Base-by-base conservation (phyloP, 2,888 invertebrate species). In the Cosmorhoe ocellata region DNA sequence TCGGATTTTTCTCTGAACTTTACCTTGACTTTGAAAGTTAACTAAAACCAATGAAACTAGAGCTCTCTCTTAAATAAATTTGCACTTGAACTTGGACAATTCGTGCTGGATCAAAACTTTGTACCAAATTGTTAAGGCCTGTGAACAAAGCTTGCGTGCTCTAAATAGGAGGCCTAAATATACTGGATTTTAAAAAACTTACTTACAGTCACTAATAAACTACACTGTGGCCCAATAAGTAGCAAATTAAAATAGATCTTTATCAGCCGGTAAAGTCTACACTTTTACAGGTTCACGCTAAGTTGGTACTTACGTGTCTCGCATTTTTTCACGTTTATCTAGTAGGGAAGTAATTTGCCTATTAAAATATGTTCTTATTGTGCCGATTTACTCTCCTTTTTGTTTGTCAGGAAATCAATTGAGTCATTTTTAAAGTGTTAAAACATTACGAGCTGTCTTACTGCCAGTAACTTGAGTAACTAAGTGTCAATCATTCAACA, bases 11-110 rank as follows among this genome's bases (percentile, higher is more conserved):
- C 56, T 68, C 57, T 63, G 56, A 47, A 51, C 14, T 22, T 56
- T 53, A 55, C 78, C 79, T 65, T 79, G 79, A 70, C 76, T 73
- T 71, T 78, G 77, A 60, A 56, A 61, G 63, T 58, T 47, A 40
- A 52, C 59, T 30, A 58, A 18, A 41, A 46, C 64, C 63, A 63
- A 36, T 38, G 11, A 49, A 58, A 40, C 51, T 51, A 51, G 59
- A 58, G 41, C 63, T 59, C 45, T 14, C 9, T 10, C 13, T 10
- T 27, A 3, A 33, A 43, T 24, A 36, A 12, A 26, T 32, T 37
- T 46, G 22, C 30, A 50, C 27, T 39, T 27, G 27, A 13, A 42
- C 40, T 47, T 33, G 56, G 36, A 39, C 33, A 46, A 36, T 36
- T 28, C 43, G 28, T n/a, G 46, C 11, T 52, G 61, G 59, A 12